Evolutionary conservation across 2,888 invertebrate species (phyloP).

Genomic region (Trissolcus brochymenae): DNA sequence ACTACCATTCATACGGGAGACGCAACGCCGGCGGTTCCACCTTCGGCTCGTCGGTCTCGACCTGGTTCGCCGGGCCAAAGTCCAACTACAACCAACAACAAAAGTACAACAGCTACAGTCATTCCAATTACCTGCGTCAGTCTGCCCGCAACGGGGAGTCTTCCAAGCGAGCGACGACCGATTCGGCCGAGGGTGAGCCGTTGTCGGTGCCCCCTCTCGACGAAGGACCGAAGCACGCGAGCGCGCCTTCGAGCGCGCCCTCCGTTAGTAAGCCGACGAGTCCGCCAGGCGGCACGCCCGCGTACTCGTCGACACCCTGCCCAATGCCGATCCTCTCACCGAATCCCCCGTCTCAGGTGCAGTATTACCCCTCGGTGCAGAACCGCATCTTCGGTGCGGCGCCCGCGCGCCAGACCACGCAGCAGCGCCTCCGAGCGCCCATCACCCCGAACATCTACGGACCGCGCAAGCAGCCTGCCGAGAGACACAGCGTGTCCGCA

Average conservation of each 20-base stretch:
- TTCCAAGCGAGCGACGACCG: constrained; percentile 12
- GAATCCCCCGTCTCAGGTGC: constrained; percentile 71
- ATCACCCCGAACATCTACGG: constrained; percentile 20
- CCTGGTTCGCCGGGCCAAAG: constrained; percentile 41
- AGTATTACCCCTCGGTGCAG: constrained; percentile 65
- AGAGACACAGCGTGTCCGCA: constrained; percentile 21
- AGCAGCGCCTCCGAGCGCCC: constrained; percentile 63
- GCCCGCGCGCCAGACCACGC: constrained; percentile 60
- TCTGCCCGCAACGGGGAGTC: constrained; percentile 6
- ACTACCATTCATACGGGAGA: constrained; percentile 48
- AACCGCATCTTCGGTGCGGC: constrained; percentile 60
- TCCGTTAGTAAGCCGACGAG: constrained; percentile 63
- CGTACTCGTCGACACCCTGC: constrained; percentile 50
- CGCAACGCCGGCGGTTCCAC: constrained; percentile 28
- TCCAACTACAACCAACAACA: constrained; percentile 10
- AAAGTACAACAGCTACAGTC: constrained; percentile 5
- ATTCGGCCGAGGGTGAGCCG: constrained; percentile 35
- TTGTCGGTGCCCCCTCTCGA: constrained; percentile 6
- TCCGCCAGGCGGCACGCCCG: constrained; percentile 56
- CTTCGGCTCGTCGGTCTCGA: constrained; percentile 28
- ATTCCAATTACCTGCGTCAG: constrained; percentile 30
- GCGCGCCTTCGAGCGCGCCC: background rate
- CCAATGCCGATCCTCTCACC: constrained; percentile 69
- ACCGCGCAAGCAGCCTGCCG: constrained; percentile 48
- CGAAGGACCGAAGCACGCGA: constrained; percentile 13